Conservation (phyloP, 2,888 invertebrate genomes). For the Nephrotoma guestfalica region DNA sequence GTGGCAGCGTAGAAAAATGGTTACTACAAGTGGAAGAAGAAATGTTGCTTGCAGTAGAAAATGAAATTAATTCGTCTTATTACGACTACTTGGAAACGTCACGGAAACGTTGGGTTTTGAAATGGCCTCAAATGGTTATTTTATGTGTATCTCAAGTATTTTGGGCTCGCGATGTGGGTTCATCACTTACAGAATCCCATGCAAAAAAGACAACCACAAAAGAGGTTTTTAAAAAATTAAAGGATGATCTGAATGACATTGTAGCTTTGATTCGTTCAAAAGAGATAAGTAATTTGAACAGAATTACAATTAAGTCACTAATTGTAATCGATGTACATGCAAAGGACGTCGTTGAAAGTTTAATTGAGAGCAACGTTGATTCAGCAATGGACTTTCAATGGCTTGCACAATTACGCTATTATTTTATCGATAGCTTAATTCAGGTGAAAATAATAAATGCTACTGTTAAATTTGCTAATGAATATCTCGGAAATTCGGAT, state of each 20-base stretch:
- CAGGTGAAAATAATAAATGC: constrained; percentile 50
- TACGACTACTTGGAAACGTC: constrained; percentile 26
- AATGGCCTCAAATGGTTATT: constrained; percentile 50
- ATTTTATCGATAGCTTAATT: constrained; percentile 43
- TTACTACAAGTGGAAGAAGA: constrained; percentile 43
- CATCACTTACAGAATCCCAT: constrained; percentile 30
- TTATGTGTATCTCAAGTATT: constrained; percentile 44
- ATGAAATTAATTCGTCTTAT: constrained; percentile 32
- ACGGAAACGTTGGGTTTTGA: constrained; percentile 39
- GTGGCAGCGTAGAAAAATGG: constrained; percentile 53
- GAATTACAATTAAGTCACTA: constrained; percentile 51
- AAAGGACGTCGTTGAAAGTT: constrained; percentile 46
- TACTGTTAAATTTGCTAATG: constrained; percentile 51
- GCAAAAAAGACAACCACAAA: constrained; percentile 31
- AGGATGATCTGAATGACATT: constrained; percentile 38
- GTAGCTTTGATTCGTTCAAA: constrained; percentile 43
- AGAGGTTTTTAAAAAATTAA: constrained; percentile 32
- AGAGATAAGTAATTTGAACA: constrained; percentile 37
- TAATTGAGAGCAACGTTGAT: constrained; percentile 35
- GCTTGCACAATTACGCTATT: constrained; percentile 56
- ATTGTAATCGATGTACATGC: constrained; percentile 60
- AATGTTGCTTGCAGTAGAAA: constrained; percentile 40
- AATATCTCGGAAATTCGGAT: constrained; percentile 54
- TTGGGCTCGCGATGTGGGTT: constrained; percentile 50
- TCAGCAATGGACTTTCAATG: constrained; percentile 52